Evolutionary conservation across 2,113 vertebrate species (phyloP).

Genomic region (Siphamia tubifer): DNA sequence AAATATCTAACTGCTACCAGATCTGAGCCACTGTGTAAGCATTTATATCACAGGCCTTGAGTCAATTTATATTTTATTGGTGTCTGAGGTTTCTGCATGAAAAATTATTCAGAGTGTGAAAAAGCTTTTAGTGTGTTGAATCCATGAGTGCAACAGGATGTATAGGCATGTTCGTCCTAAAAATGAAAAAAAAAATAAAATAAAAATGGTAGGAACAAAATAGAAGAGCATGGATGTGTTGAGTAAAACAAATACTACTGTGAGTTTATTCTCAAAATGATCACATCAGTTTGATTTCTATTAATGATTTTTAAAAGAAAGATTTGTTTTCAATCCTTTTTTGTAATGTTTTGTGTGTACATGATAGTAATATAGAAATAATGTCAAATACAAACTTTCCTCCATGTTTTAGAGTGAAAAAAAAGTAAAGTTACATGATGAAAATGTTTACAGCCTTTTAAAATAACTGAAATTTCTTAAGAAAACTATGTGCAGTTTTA

Average conservation of each 20-base stretch:
- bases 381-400: too few relatives aligned
- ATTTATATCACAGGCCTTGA: constrained; percentile 28
- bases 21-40: constrained; percentile 10
- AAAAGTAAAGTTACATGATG: too few relatives aligned
- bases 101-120: constrained; percentile 22
- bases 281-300: too few relatives aligned
- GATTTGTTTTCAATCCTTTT: background rate
- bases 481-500: too few relatives aligned
- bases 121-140: constrained; percentile 25
- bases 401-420: too few relatives aligned
- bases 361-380: too few relatives aligned
- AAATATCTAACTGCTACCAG: constrained; percentile 2
- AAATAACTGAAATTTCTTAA: too few relatives aligned
- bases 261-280: too few relatives aligned
- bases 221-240: background rate
- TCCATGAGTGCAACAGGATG: background rate
- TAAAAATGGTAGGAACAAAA: background rate
- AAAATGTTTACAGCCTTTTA: too few relatives aligned
- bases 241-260: too few relatives aligned
- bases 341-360: constrained; percentile 7
- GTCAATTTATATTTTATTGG: constrained; percentile 27
- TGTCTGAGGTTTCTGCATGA: constrained; percentile 32
- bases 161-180: background rate
- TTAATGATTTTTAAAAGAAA: too few relatives aligned
- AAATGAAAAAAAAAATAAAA: background rate